Evolutionary conservation across 1,140 invertebrate species (phyloP).

Genomic region (Neelides sp.): DNA sequence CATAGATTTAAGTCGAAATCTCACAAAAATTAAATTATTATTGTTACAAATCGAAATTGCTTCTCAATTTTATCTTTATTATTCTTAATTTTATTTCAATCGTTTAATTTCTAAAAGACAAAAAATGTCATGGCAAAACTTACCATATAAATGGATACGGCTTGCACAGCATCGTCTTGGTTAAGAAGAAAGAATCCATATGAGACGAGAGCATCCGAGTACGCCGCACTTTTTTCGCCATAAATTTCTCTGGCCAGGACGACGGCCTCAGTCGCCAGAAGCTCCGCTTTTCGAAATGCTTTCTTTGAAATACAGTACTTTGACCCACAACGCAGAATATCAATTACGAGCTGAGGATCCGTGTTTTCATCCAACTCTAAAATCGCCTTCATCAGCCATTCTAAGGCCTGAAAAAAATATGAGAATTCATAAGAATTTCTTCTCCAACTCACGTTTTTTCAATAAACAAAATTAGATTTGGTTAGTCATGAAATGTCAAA

Average conservation of each 20-base stretch:
- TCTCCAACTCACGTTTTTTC: background rate
- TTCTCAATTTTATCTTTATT: background rate
- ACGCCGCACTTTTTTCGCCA: slow-evolving; percentile 58
- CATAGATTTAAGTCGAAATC: too few relatives aligned
- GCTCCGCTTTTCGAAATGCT: slow-evolving; percentile 61
- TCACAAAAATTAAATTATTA: slow-evolving; percentile 23
- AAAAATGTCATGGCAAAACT: slow-evolving; percentile 12
- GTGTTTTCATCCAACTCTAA: slow-evolving; percentile 43
- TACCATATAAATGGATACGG: slow-evolving; percentile 69
- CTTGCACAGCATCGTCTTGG: slow-evolving; percentile 67
- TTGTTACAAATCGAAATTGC: background rate
- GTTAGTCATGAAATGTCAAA: background rate
- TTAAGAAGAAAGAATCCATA: slow-evolving; percentile 82
- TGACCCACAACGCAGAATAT: slow-evolving; percentile 66
- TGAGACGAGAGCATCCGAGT: slow-evolving; percentile 68
- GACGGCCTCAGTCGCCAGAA: slow-evolving; percentile 68
- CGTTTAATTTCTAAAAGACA: background rate
- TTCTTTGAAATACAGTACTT: slow-evolving; percentile 77
- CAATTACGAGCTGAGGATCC: slow-evolving; percentile 43
- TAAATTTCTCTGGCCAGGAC: slow-evolving; percentile 55
- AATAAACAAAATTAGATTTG: background rate
- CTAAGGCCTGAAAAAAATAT: slow-evolving; percentile 40
- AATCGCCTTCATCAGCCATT: slow-evolving; percentile 59
- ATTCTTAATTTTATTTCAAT: slow-evolving; percentile 5
- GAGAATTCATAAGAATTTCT: slow-evolving; percentile 8